Conservation (phyloP, 2,888 invertebrate genomes). For the Podabrus alpinus region DNA sequence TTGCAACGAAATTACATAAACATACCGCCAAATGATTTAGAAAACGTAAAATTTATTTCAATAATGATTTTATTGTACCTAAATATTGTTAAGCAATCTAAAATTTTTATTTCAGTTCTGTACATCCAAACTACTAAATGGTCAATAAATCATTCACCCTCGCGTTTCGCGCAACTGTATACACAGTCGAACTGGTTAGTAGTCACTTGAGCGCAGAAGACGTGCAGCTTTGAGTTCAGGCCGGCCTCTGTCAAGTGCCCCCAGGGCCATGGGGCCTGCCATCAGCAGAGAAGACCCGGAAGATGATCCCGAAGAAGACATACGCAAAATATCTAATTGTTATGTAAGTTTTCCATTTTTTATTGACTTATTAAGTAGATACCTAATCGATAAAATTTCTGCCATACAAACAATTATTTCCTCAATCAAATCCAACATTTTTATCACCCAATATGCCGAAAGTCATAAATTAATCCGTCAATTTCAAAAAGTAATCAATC, state of each 20-base stretch:
- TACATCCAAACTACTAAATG: not conserved
- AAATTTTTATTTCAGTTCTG: not conserved
- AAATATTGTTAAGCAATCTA: not conserved
- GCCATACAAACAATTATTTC: not conserved
- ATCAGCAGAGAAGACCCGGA: slow-evolving; percentile 60
- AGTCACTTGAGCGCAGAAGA: slow-evolving; percentile 12
- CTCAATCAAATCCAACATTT: not conserved
- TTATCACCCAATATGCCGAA: not conserved
- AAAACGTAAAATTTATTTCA: not conserved
- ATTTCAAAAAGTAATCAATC: not conserved
- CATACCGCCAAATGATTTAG: not conserved
- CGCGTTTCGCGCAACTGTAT: slow-evolving; percentile 9
- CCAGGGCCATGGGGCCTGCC: slow-evolving; percentile 62
- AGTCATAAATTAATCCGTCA: not conserved
- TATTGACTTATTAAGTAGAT: slow-evolving; percentile 7
- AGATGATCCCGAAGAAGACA: slow-evolving; percentile 61
- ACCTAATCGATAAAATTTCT: not conserved
- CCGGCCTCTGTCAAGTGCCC: slow-evolving; percentile 60
- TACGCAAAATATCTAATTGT: slow-evolving; percentile 59
- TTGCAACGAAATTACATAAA: not conserved
- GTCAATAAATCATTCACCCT: slow-evolving; percentile 2
- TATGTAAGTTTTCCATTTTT: slow-evolving; percentile 54
- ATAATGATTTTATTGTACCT: not conserved
- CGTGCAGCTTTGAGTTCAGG: slow-evolving; percentile 45
- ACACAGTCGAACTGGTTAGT: slow-evolving; percentile 20